Conservation (phyloP, 2,888 invertebrate species). For the Maniola hyperantus region DNA sequence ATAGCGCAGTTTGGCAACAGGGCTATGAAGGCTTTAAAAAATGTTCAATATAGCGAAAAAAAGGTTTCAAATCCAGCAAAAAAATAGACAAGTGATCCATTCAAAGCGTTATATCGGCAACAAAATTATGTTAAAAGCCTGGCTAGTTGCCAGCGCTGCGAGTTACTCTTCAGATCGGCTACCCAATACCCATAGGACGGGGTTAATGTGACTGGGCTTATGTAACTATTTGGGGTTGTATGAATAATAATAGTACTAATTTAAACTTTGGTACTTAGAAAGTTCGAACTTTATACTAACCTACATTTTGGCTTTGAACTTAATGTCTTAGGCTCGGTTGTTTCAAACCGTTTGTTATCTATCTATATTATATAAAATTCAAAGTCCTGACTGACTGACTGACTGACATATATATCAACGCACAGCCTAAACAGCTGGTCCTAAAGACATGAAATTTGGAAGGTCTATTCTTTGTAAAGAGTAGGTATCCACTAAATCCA, state of each 20-base stretch:
- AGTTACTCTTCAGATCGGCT: slow-evolving; percentile 26
- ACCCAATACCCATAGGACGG: slow-evolving; percentile 1
- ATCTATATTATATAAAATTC: no score
- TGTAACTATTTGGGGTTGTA: slow-evolving; percentile 16
- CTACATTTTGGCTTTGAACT: not conserved
- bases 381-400: no score
- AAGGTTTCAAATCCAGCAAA: slow-evolving; percentile 14
- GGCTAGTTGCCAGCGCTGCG: slow-evolving; percentile 31
- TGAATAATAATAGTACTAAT: slow-evolving; percentile 4
- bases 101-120: slow-evolving; percentile 30
- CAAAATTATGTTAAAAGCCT: slow-evolving; percentile 40
- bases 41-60: not conserved
- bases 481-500: no score
- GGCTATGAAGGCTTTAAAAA: not conserved
- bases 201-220: slow-evolving; percentile 17
- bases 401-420: no score
- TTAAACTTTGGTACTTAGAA: not conserved
- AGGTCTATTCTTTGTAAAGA: no score
- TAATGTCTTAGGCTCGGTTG: no score
- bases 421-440: no score
- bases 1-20: not conserved
- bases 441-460: no score
- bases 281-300: not conserved
- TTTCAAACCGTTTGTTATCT: no score
- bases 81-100: slow-evolving; percentile 16